phyloP scores from a whole-genome alignment of 2,797 vertebrate species.

The Sebastes paucispinis region DNA sequence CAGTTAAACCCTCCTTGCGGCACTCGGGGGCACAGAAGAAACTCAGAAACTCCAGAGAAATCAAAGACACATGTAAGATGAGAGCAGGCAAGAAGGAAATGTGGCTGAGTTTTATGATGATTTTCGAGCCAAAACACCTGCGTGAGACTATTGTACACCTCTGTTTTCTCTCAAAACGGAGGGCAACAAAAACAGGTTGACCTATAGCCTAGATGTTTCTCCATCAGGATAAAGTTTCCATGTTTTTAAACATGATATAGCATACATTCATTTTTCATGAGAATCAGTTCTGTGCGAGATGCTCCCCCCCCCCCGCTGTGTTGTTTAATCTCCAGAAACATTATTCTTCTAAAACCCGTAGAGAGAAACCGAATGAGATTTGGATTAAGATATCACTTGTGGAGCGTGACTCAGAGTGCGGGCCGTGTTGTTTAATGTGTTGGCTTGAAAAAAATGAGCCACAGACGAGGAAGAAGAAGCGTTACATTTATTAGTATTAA shows the following conservation, averaged over 20 bases:
- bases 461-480: not conserved
- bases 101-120: conserved; percentile 6
- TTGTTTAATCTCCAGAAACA: not conserved
- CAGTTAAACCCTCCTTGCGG: not conserved
- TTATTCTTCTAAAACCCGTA: not conserved
- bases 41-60: conserved; percentile 7
- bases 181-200: not conserved
- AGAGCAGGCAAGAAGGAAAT: conserved; percentile 2
- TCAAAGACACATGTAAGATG: conserved; percentile 25
- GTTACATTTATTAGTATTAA: not conserved
- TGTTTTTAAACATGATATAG: conserved; percentile 19
- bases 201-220: not conserved
- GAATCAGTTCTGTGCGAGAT: not conserved
- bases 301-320: no score
- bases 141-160: not conserved
- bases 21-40: not conserved
- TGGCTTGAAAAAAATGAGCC: not conserved
- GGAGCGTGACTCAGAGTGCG: not conserved
- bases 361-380: conserved; percentile 16
- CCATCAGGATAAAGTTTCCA: not conserved
- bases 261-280: not conserved
- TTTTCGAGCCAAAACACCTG: conserved; percentile 35
- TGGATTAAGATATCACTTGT: conserved; percentile 5
- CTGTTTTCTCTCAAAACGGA: not conserved
- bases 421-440: not conserved